Evolutionary conservation across 2,113 vertebrate species (phyloP), one percentile per base, ranked within the genome.

Genomic region (Xenus cinereus): DNA sequence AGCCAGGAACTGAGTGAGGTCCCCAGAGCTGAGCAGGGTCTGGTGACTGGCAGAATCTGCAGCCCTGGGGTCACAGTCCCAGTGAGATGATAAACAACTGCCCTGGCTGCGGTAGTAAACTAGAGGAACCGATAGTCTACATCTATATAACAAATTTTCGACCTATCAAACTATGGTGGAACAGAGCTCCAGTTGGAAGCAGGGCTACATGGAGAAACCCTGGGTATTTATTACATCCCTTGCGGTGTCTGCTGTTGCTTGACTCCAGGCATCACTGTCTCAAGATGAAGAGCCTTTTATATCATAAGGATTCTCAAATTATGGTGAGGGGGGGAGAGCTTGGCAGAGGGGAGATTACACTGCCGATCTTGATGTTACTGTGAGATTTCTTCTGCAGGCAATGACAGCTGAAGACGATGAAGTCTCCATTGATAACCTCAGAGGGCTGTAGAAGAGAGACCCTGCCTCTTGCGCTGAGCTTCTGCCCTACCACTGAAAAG

Each of bases 121-220:
- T 6, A 4, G 62, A 35, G 46, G 51, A 28, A 17, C n/a, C 2
- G 1, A 4, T 2, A 19, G 3, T 35, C 35, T 18, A 43, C 63
- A 21, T 2, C 22, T 8, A 9, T 33, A 35, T 33, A 22, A 10
- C 10, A 11, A 7, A 14, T 56, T 82, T 78, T 45, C 56, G 46
- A n/a, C 45, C 76, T 87, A 27, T 43, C 46, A 28, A 35, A 23
- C 14, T 9, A 4, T 3, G 2, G 21, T 6, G 14, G 27, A 48
- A 43, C 10, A 30, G 0, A 4, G 3, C 43, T 1, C 21, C 0
- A 8, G 7, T 5, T 3, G 4, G 53, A 9, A 0, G 0, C 32
- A 7, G 39, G 19, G 72, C 76, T 62, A 51, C 5, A 6, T 2
- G 1, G 54, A 39, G 76, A 10, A 78, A 30, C 50, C 51, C 45